Base-by-base conservation (phyloP, 1,140 invertebrate genomes). In the Dufourea novaeangliae region DNA sequence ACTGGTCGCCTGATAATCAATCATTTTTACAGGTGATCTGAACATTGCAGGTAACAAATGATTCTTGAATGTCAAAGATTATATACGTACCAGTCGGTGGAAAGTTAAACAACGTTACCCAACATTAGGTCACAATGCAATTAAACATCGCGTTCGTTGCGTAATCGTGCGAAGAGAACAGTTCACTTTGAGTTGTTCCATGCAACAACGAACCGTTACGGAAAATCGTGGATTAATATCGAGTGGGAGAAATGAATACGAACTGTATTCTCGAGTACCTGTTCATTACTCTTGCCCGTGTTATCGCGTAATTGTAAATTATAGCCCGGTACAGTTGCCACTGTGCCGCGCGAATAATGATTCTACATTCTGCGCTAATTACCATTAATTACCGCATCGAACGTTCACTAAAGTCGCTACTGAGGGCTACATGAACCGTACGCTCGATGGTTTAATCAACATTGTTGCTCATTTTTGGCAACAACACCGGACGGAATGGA, bases 341-440 rank as follows among this genome's bases (percentile, higher is more conserved):
- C n/a, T 50, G 39, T 22, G 34, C 10, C 22, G 29, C 41, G 32
- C 39, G 41, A 62, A 61, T 62, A 37, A 62, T 72, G n/a, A 10
- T n/a, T 12, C n/a, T 1, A 29, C 10, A 22, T 32, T 1, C 20
- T 32, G 56, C 39, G 6, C 41, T 37, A 63, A 72, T 72, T 62
- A 62, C 56, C 50, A 62, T 72, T 72, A 72, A 72, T 72, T 63
- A 63, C 57, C 17, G 41, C 59, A 72, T 72, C 32, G 57, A 50
- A 46, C 69, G 69, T 50, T 62, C 57, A 27, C 50, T 50, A 63
- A 63, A 25, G 17, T 17, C 25, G 37, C 11, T 41, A 0, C 20
- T 1, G 2, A n/a, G 11, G 20, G n/a, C 7, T 62, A 32, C 20
- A 32, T 20, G 46, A 41, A 17, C 10, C 67, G 34, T 20, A 12